phyloP scores from a whole-genome alignment of 2,797 vertebrate species.

The Carapus acus region DNA sequence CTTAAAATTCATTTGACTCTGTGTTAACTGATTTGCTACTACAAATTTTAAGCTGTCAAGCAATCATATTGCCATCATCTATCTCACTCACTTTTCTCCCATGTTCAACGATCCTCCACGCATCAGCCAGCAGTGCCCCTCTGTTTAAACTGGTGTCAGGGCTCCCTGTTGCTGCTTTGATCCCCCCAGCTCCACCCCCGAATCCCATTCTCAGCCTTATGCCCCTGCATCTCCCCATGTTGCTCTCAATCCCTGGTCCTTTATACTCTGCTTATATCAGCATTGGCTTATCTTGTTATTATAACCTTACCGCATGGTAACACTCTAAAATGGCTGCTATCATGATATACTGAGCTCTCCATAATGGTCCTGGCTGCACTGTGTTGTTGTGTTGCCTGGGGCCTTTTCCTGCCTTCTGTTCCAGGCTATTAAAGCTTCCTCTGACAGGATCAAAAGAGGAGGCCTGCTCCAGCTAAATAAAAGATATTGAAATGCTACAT shows the following conservation, averaged over 20 bases:
- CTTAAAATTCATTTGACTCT: not conserved
- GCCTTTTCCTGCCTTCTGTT: conserved; percentile 53
- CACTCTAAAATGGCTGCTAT: conserved; percentile 66
- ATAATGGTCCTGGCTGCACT: conserved; percentile 62
- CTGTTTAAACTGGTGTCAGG: conserved; percentile 41
- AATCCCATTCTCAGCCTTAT: conserved; percentile 16
- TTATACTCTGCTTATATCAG: conserved; percentile 48
- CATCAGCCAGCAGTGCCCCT: conserved; percentile 38
- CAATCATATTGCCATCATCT: conserved; percentile 15
- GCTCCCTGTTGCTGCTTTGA: conserved; percentile 49
- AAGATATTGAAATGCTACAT: conserved; percentile 65
- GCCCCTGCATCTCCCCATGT: conserved; percentile 26
- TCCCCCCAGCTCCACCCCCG: conserved; percentile 33
- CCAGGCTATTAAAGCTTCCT: conserved; percentile 67
- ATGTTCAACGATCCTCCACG: conserved; percentile 38
- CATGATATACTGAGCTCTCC: conserved; percentile 62
- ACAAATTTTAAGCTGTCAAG: conserved; percentile 1
- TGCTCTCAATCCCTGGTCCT: conserved; percentile 32
- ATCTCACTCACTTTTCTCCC: conserved; percentile 9
- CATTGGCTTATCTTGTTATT: conserved; percentile 70
- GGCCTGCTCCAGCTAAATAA: conserved; percentile 57
- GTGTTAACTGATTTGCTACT: not conserved
- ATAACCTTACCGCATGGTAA: conserved; percentile 66
- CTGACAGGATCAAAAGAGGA: conserved; percentile 63
- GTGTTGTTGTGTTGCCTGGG: conserved; percentile 38